Evolutionary conservation across 2,888 invertebrate genomes (phyloP), one percentile per base, ranked within the genome.

Genomic region (Amblyjoppa proteus): DNA sequence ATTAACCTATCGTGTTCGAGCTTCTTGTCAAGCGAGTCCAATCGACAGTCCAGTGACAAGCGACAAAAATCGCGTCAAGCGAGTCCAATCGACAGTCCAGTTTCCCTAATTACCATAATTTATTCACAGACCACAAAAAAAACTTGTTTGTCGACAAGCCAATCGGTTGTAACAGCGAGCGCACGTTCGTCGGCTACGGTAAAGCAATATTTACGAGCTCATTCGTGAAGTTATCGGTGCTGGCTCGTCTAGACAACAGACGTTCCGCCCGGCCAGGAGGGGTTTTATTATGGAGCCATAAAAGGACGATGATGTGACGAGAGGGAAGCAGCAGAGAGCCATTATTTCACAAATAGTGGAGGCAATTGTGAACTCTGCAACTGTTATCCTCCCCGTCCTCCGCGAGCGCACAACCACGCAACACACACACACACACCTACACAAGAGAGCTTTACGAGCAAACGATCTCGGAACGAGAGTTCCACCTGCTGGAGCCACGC

Each of bases 181-280:
- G 11, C 28, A 3, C 25, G 11, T 58, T 11, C 16, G 20, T 20
- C 28, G n/a, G 11, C 0, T 58, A 58, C 25, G 3, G 56, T 49
- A 68, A 25, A 45, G 71, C 53, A 51, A 49, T 77, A 80, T 81
- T 76, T 81, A 77, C 66, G 76, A 68, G 20, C 73, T 28, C 64
- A 84, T 84, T 84, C 71, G 66, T 31, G 68, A 66, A 77, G 81
- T 77, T 84, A 81, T 66, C 9, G 81, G 13, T 70, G 68, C 56
- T 11, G 31, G 56, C 51, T 34, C 75, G 77, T 81, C 84, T 84
- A 74, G 77, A 77, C 73, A 68, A 68, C 73, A 75, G 76, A 66
- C 66, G 61, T 13, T 51, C 64, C 34, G n/a, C 28, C 1, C 5
- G 25, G 53, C 6, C 13, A 70, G 58, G n/a, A 51, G 49, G 70